Base-by-base conservation (phyloP, 1,140 invertebrate genomes). In the Papilio dardanus region DNA sequence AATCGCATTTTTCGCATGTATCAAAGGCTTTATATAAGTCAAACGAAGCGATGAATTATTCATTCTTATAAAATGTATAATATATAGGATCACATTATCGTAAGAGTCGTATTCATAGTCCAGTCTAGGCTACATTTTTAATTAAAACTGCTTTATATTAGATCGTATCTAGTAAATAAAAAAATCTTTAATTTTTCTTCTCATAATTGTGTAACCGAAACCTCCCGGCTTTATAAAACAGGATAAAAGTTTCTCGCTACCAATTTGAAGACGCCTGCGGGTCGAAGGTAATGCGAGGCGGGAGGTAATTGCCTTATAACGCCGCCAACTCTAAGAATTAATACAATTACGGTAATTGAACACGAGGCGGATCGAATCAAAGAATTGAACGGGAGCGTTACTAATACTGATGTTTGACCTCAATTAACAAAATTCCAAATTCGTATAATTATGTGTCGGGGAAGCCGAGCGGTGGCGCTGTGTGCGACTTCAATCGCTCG, bases 321-420 rank as follows among this genome's bases (percentile, higher is more conserved):
- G 54, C 24, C 30, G 54, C 24, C 24, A 62, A 62, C 21, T 62
- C 54, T 28, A 62, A 62, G 54, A 62, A 62, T 62, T 62, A 62
- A 62, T 62, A 62, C 54, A 62, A 62, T 62, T 62, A 62, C 21
- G 54, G 28, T 62, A 62, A 62, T 62, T 62, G 54, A 62, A 28
- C 54, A 24, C 54, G 24, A 62, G 24, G 54, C 24, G 24, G 54
- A 62, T 62, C 54, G 54, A 62, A 62, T 62, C 54, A 62, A 62
- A 62, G 54, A 62, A 62, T 62, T 62, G 28, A 62, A 62, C 54
- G 54, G 10, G 54, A 16, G 30, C 54, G 54, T 62, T 62, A 62
- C 24, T 28, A 28, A 28, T 28, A 30, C 54, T 12, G 54, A 62
- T 62, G 54, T 62, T 62, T 30, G 54, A 62, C 54, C 54, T 62